Evolutionary conservation across 2,113 vertebrate species (phyloP).

Genomic region (Haemorhous mexicanus): DNA sequence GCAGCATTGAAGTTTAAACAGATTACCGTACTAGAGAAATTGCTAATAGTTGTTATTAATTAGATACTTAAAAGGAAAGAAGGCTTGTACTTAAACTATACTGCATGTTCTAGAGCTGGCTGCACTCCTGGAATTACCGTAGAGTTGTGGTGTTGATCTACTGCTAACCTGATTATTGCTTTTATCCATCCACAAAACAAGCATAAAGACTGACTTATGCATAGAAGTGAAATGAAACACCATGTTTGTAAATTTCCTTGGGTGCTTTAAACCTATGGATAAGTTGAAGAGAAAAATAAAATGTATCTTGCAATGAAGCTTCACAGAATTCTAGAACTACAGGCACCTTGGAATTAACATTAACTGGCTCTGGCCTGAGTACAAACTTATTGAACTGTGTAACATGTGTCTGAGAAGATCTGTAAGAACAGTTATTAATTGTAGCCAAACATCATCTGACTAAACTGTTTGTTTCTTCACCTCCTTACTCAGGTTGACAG

Average conservation of each 20-base stretch:
- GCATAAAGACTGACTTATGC: not conserved
- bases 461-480: not conserved
- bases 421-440: not conserved
- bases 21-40: not conserved
- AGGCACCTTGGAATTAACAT: not conserved
- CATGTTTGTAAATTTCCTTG: not conserved
- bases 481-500: not conserved
- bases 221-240: not conserved
- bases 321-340: not conserved
- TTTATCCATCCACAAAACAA: not conserved
- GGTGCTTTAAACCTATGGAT: not conserved
- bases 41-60: slow-evolving; percentile 7
- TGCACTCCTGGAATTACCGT: not conserved
- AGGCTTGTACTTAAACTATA: not conserved
- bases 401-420: not conserved
- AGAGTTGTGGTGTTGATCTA: not conserved
- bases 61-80: not conserved
- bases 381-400: not conserved
- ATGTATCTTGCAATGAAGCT: not conserved
- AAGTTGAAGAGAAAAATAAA: not conserved
- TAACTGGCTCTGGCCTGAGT: not conserved
- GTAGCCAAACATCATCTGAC: not conserved
- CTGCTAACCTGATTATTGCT: not conserved
- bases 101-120: not conserved
- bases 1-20: not conserved